Evolutionary conservation across 1,140 invertebrate species (phyloP).

Genomic region (Latrodectus geometricus): DNA sequence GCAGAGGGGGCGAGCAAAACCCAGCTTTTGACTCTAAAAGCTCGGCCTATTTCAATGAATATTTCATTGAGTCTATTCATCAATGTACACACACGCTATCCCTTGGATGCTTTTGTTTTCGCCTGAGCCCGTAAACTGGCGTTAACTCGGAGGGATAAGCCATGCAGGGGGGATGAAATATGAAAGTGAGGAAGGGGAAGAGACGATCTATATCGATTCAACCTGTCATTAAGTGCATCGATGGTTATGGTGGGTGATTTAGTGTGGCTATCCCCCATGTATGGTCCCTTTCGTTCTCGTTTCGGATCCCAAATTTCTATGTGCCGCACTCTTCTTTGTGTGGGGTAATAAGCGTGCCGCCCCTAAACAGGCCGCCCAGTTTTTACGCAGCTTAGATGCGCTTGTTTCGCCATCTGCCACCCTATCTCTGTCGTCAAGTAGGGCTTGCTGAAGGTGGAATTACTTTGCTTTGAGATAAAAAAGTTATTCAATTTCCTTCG

Average conservation of each 20-base stretch:
- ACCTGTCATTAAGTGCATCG: slow-evolving; percentile 58
- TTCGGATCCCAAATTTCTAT: not conserved
- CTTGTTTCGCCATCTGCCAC: slow-evolving; percentile 52
- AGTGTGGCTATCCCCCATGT: slow-evolving; percentile 15
- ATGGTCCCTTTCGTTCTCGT: not conserved
- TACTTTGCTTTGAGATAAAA: not conserved
- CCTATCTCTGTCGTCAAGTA: slow-evolving; percentile 2
- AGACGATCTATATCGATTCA: slow-evolving; percentile 49
- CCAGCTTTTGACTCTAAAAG: slow-evolving; percentile 55
- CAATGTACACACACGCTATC: slow-evolving; percentile 49
- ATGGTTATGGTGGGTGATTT: slow-evolving; percentile 57
- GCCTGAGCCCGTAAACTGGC: not conserved
- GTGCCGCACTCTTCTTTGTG: slow-evolving; percentile 2
- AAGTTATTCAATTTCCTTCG: not conserved
- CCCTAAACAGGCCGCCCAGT: not conserved
- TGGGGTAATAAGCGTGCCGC: slow-evolving; percentile 6
- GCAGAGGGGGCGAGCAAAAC: not conserved
- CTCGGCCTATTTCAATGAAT: slow-evolving; percentile 36
- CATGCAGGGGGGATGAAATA: not conserved
- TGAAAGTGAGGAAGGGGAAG: not conserved
- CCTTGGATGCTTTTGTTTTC: slow-evolving; percentile 43
- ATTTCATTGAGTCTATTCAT: slow-evolving; percentile 59
- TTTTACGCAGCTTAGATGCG: slow-evolving; percentile 42
- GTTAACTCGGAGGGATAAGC: not conserved
- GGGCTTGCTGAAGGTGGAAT: not conserved